These are phyloP conservation scores for Pampus argenteus DNA, from an alignment of 2,797 vertebrate species.

Conservation along the genomic window DNA sequence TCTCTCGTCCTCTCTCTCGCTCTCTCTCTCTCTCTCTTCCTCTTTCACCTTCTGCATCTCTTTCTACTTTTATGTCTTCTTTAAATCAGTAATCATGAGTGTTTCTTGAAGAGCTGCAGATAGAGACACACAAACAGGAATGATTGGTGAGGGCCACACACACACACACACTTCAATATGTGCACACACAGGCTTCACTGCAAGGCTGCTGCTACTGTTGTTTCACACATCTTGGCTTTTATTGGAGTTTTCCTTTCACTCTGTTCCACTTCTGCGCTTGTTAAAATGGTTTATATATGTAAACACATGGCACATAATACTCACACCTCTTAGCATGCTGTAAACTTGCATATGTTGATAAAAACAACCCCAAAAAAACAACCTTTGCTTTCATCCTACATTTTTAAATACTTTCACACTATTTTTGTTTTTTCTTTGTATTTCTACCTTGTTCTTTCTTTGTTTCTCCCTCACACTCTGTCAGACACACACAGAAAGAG, in stretches of 20 bases:
- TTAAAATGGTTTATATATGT: constrained; percentile 70
- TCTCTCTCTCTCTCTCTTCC: constrained; percentile 5
- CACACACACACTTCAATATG: constrained; percentile 24
- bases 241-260: constrained; percentile 69
- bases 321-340: constrained; percentile 53
- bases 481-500: constrained; percentile 4
- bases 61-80: constrained; percentile 6
- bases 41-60: constrained; percentile 6
- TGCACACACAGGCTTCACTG: neutral
- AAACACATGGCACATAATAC: constrained; percentile 68
- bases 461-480: neutral
- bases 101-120: constrained; percentile 40
- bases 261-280: constrained; percentile 57
- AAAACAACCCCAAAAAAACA: constrained; percentile 21
- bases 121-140: neutral
- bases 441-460: neutral
- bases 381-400: constrained; percentile 11
- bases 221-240: constrained; percentile 75
- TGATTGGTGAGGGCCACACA: constrained; percentile 55
- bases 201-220: constrained; percentile 62
- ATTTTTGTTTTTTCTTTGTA: neutral
- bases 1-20: constrained; percentile 2
- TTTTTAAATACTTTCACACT: neutral
- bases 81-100: constrained; percentile 31
- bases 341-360: constrained; percentile 35